phyloP scores from a whole-genome alignment of 2,797 vertebrate species.

The Luscinia luscinia region DNA sequence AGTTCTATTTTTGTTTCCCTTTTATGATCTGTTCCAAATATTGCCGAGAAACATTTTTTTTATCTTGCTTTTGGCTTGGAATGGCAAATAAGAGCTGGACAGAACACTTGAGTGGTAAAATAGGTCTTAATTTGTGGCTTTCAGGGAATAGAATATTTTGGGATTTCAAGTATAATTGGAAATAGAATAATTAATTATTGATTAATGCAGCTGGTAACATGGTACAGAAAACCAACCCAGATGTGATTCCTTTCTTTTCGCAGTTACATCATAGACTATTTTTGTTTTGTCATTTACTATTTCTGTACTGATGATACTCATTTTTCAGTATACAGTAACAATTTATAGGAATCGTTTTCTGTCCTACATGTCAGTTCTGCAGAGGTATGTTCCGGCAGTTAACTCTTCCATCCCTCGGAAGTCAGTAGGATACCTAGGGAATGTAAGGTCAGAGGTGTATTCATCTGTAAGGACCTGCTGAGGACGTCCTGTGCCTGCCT shows the following conservation, averaged over 20 bases:
- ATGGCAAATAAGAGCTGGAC: neutral
- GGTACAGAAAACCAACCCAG: neutral
- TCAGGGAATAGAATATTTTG: neutral
- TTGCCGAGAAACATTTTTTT: neutral
- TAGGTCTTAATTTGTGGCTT: neutral
- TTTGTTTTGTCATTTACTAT: neutral
- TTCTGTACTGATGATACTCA: neutral
- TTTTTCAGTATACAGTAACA: neutral
- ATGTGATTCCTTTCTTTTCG: neutral
- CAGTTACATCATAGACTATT: neutral
- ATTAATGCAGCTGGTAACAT: neutral
- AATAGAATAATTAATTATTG: neutral
- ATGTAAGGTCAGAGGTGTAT: fast-evolving
- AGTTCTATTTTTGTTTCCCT: neutral
- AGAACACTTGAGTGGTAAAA: neutral
- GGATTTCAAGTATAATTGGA: neutral
- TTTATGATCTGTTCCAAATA: neutral
- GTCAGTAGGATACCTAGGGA: neutral
- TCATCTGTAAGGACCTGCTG: neutral
- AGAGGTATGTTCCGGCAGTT: neutral
- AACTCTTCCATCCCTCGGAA: neutral
- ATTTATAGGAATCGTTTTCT: neutral
- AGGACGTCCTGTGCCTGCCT: neutral
- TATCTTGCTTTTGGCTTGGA: neutral
- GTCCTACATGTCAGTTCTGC: neutral